Percentiles rank a stretch among this genome's conserved stretches.
Evolutionary conservation across 2,888 invertebrate species (phyloP).

Genomic region (Melipona bicolor): DNA sequence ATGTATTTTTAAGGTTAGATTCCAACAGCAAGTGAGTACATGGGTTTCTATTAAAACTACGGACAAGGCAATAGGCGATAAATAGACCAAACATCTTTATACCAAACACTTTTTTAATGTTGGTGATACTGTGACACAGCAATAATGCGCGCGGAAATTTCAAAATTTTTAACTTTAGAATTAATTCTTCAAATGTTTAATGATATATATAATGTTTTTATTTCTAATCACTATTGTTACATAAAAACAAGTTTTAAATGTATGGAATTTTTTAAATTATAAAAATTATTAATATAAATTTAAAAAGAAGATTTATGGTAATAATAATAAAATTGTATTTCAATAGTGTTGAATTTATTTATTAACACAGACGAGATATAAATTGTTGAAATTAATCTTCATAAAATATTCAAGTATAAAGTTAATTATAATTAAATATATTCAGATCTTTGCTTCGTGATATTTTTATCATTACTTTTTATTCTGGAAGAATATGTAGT

Average conservation of each 20-base stretch:
- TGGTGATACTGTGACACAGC: not conserved
- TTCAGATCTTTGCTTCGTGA: not conserved
- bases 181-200: not conserved
- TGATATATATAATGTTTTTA: not conserved
- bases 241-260: not conserved
- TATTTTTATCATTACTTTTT: not conserved
- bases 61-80: too few relatives aligned
- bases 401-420: constrained; percentile 7
- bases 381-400: not conserved
- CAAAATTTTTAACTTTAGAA: not conserved
- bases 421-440: constrained; percentile 14
- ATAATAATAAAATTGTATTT: constrained; percentile 3
- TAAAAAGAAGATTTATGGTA: not conserved
- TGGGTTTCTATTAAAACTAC: too few relatives aligned
- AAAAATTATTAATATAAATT: not conserved
- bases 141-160: too few relatives aligned
- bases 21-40: not conserved
- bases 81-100: too few relatives aligned
- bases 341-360: constrained; percentile 12
- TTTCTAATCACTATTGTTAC: not conserved
- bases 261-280: not conserved
- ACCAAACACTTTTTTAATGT: not conserved
- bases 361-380: constrained; percentile 5
- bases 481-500: not conserved
- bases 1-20: constrained; percentile 27